Evolutionary conservation across 2,113 vertebrate species (phyloP).

Genomic region (Urocynchramus pylzowi): DNA sequence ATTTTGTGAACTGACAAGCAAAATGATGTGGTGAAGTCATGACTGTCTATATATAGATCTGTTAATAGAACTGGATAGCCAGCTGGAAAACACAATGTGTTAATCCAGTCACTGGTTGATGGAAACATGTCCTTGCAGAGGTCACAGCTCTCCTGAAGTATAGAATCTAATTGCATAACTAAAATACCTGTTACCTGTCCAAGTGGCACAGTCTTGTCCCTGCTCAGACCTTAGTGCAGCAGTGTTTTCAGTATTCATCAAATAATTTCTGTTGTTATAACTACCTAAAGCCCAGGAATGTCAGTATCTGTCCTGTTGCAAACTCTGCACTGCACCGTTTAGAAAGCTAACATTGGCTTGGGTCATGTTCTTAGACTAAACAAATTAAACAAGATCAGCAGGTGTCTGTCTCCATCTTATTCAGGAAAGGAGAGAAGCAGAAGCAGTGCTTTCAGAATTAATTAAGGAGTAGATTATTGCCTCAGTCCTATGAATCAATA

Average conservation of each 20-base stretch:
- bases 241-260: not conserved
- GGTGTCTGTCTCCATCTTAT: not conserved
- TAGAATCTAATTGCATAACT: not conserved
- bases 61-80: not conserved
- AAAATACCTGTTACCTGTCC: not conserved
- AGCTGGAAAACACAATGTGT: not conserved
- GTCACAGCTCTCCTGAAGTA: not conserved
- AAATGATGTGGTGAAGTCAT: not conserved
- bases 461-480: not conserved
- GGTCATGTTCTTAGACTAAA: not conserved
- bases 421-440: not conserved
- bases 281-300: not conserved
- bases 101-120: not conserved
- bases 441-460: not conserved
- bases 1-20: not conserved
- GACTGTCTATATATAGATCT: not conserved
- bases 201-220: not conserved
- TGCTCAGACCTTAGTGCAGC: not conserved
- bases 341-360: not conserved
- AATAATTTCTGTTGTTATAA: not conserved
- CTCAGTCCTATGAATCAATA: not conserved
- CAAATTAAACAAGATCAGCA: not conserved
- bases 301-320: not conserved
- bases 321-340: not conserved
- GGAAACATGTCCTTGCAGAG: not conserved